Percentiles rank a stretch among this genome's conserved stretches.
phyloP scores from a whole-genome alignment of 1,140 invertebrate genomes.

The Goniozus legneri region DNA sequence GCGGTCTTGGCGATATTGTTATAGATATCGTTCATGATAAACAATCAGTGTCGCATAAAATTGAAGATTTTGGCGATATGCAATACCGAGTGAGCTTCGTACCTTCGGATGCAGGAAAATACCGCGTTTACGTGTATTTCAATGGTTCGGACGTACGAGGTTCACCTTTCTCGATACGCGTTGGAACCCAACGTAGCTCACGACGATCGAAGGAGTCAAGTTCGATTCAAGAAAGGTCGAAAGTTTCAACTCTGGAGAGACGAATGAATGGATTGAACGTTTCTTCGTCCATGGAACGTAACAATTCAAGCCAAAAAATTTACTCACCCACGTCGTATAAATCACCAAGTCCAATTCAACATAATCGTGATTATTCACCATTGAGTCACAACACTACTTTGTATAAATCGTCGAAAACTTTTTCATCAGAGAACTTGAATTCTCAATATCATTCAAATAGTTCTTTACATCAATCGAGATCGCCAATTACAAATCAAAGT shows the following conservation, averaged over 20 bases:
- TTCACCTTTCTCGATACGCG: constrained; percentile 75
- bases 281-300: constrained; percentile 19
- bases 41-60: constrained; percentile 75
- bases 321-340: constrained; percentile 40
- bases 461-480: constrained; percentile 30
- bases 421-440: constrained; percentile 32
- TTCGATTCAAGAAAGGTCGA: constrained; percentile 37
- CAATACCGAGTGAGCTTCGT: constrained; percentile 86
- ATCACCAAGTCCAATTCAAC: constrained; percentile 37
- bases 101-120: constrained; percentile 85
- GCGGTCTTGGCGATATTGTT: constrained; percentile 83
- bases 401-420: constrained; percentile 37
- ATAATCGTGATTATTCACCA: constrained; percentile 32
- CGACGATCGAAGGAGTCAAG: constrained; percentile 45
- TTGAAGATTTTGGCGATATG: constrained; percentile 78
- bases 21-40: constrained; percentile 86
- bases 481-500: constrained; percentile 26
- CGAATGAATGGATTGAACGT: constrained; percentile 46
- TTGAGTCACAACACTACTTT: constrained; percentile 23
- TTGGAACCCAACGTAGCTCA: constrained; percentile 64
- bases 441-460: constrained; percentile 29
- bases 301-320: constrained; percentile 33
- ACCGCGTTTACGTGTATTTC: constrained; percentile 90
- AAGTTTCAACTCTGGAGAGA: constrained; percentile 40
- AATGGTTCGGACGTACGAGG: constrained; percentile 95